Evolutionary conservation across 2,113 vertebrate species (phyloP).

Genomic region (Actenoides lindsayi): DNA sequence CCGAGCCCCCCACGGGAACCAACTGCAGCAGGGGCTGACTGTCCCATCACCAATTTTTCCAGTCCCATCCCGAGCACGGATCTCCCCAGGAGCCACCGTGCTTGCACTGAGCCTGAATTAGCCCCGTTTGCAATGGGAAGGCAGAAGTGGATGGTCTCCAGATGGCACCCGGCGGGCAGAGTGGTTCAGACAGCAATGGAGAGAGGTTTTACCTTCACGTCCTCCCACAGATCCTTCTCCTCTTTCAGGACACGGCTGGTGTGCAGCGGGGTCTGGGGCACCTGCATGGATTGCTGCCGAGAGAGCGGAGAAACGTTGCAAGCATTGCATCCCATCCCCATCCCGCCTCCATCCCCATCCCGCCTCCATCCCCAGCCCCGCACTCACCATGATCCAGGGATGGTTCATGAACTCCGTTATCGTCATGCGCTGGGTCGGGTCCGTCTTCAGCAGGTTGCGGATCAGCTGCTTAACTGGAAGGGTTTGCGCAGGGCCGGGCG

Average conservation of each 20-base stretch:
- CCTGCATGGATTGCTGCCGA: conserved; percentile 91
- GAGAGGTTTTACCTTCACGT: conserved; percentile 88
- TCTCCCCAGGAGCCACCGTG: rapidly evolving
- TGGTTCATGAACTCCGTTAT: conserved; percentile 99
- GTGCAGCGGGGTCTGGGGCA: conserved; percentile 96
- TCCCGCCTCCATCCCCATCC: not conserved
- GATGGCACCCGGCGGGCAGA: rapidly evolving
- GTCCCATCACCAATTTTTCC: rapidly evolving
- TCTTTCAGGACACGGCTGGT: conserved; percentile 96
- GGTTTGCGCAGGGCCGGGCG: not conserved
- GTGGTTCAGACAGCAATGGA: rapidly evolving
- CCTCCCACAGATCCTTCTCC: conserved; percentile 95
- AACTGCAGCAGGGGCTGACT: rapidly evolving
- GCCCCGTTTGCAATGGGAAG: rapidly evolving
- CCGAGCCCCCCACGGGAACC: rapidly evolving
- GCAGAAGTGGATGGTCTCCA: not conserved
- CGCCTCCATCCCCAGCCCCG: too few species aligned
- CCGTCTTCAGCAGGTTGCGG: conserved; percentile 92
- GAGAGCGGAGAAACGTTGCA: not conserved
- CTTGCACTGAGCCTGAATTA: rapidly evolving
- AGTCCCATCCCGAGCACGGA: not conserved
- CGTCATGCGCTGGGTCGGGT: conserved; percentile 95
- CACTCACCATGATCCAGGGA: conserved; percentile 95
- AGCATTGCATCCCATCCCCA: not conserved
- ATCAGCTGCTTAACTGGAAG: conserved; percentile 93